Evolutionary conservation across 2,113 vertebrate species (phyloP), one percentile per base, ranked within the genome.

Genomic region (Sus scrofa): DNA sequence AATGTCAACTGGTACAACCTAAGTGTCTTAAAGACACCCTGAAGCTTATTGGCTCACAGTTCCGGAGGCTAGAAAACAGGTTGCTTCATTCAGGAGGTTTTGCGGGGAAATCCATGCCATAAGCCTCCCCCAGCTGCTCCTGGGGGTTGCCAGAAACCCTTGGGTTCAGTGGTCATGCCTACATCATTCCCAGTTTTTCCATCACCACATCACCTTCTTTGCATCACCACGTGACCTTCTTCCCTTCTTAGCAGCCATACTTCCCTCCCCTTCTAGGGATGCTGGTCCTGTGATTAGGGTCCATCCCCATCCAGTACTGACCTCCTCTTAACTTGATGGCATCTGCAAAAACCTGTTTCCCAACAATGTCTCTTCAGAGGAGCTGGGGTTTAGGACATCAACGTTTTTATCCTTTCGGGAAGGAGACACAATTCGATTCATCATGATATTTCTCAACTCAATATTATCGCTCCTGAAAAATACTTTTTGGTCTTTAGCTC

Each of bases 101-200:
- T 5, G 1, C 37, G 18, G 4, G 26, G 39, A 2, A 22, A 18
- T 18, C 7, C 37, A 19, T 32, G 16, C 19, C 27, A 0, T 27
- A 3, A 7, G n/a, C 6, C 30, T 34, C 18, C 7, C 14, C n/a
- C 6, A 19, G 32, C 32, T 20, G 34, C 14, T 8, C 0, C 13
- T n/a, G n/a, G n/a, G n/a, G n/a, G n/a, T n/a, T n/a, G n/a, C n/a
- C n/a, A n/a, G n/a, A n/a, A n/a, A n/a, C n/a, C n/a, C n/a, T n/a
- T n/a, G n/a, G n/a, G n/a, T n/a, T n/a, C n/a, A n/a, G n/a, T n/a
- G n/a, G n/a, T n/a, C n/a, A n/a, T n/a, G n/a, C n/a, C n/a, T n/a
- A n/a, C n/a, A n/a, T n/a, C n/a, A n/a, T n/a, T n/a, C n/a, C n/a
- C n/a, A n/a, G n/a, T n/a, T n/a, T n/a, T n/a, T n/a, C n/a, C n/a